These are phyloP conservation scores for Eulemur macaco DNA, from an alignment of 2,113 vertebrate genomes.

Conservation along the genomic window DNA sequence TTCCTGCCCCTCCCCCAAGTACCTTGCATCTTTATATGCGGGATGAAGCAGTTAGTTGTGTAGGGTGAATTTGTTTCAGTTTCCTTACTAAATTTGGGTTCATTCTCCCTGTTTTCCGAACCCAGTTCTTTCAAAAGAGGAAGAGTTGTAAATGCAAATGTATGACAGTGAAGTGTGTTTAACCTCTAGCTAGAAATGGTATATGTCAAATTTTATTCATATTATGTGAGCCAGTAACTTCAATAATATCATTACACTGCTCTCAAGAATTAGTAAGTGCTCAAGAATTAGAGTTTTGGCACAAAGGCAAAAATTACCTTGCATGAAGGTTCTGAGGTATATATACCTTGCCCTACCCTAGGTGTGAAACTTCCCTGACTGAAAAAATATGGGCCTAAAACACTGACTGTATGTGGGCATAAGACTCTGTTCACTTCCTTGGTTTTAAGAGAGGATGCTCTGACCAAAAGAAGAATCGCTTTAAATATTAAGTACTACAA, in stretches of 20 bases:
- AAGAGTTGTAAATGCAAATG: neutral
- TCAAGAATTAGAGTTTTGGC: neutral
- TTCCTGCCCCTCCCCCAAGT: neutral
- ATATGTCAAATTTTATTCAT: neutral
- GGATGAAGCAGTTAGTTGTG: neutral
- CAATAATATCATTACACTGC: neutral
- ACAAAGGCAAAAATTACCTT: neutral
- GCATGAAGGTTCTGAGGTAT: neutral
- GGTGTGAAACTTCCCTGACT: neutral
- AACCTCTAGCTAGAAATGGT: neutral
- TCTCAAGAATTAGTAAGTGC: neutral
- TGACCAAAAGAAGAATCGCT: neutral
- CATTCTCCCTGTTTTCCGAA: neutral
- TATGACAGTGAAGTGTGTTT: neutral
- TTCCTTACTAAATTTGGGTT: neutral
- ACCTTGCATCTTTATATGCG: neutral
- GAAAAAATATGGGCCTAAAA: neutral
- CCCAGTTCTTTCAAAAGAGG: neutral
- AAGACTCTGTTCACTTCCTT: neutral
- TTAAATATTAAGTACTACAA: neutral
- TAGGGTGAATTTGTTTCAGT: neutral
- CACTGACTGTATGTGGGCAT: neutral
- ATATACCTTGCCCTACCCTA: neutral
- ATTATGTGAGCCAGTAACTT: neutral
- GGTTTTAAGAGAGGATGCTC: neutral